Evolutionary conservation across 1,140 invertebrate species (phyloP).

Genomic region (Bombyx mandarina): DNA sequence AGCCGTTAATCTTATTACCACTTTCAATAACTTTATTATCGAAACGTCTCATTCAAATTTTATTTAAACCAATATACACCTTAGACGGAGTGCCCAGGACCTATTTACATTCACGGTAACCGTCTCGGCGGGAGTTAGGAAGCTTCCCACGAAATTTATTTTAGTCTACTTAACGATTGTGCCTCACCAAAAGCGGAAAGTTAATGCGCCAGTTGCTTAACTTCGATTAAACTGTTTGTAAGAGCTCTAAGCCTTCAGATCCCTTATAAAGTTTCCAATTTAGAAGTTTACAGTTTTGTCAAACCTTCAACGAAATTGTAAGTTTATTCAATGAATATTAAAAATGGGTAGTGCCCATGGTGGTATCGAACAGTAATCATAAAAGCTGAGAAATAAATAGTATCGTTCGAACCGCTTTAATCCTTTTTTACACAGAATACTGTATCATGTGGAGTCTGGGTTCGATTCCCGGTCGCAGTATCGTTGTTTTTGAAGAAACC

Average conservation of each 20-base stretch:
- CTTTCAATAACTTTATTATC: conserved; percentile 67
- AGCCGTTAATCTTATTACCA: conserved; percentile 66
- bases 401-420: no score
- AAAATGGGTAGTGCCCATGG: no score
- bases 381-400: no score
- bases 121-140: conserved; percentile 29
- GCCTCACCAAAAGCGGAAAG: conserved; percentile 43
- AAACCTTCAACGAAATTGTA: no score
- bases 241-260: conserved; percentile 14
- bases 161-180: conserved; percentile 52
- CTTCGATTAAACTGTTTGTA: conserved; percentile 27
- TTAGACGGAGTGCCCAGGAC: conserved; percentile 26
- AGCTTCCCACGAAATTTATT: conserved; percentile 54
- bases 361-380: no score
- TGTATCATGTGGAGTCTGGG: no score
- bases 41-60: conserved; percentile 22
- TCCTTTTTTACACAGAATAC: no score
- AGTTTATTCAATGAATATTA: no score
- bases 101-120: conserved; percentile 25
- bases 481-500: no score
- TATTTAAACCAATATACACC: conserved; percentile 37
- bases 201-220: conserved; percentile 39
- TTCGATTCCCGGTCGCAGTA: no score
- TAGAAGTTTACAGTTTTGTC: no score
- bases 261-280: no score